phyloP scores from a whole-genome alignment of 2,797 vertebrate genomes.

The Anguilla pacifica region DNA sequence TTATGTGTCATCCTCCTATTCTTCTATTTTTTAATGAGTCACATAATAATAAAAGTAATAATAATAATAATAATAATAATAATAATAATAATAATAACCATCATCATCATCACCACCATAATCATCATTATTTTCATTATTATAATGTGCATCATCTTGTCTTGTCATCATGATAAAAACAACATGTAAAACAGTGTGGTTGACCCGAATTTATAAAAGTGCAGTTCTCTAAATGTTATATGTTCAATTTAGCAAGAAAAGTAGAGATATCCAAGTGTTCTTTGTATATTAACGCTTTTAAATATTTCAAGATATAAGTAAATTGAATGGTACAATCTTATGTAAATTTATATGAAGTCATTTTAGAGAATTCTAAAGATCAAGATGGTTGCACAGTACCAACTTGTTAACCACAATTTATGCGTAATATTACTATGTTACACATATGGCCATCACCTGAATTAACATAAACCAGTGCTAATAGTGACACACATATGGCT shows the following conservation, averaged over 20 bases:
- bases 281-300: not conserved
- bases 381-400: not conserved
- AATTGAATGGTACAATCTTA: not conserved
- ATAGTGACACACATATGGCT: not conserved
- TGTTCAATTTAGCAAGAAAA: not conserved
- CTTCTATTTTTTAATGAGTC: constrained; percentile 44
- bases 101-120: not conserved
- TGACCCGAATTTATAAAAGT: not conserved
- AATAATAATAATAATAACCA: constrained; percentile 15
- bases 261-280: not conserved
- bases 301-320: not conserved
- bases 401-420: not conserved
- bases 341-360: not conserved
- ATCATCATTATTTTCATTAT: not conserved
- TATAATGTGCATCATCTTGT: not conserved
- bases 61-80: constrained; percentile 58
- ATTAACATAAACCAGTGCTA: not conserved
- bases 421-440: not conserved
- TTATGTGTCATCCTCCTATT: not conserved
- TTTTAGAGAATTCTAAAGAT: not conserved
- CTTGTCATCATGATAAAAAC: not conserved
- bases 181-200: not conserved
- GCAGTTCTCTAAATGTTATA: not conserved
- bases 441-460: not conserved
- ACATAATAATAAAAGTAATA: constrained; percentile 62